phyloP scores from a whole-genome alignment of 2,888 invertebrate genomes.

The Diogma glabrata region DNA sequence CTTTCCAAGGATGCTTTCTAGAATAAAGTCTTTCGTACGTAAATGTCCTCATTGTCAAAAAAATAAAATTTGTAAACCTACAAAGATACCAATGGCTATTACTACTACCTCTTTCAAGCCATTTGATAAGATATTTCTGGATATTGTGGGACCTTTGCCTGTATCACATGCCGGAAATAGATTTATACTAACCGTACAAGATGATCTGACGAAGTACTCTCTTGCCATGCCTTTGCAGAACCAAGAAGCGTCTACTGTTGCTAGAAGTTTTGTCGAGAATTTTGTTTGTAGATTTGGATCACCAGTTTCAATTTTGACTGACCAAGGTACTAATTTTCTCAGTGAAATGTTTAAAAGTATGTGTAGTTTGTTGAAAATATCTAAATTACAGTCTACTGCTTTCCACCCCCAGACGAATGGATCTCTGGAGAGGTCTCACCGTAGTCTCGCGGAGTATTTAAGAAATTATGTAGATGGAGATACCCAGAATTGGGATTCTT shows the following conservation, averaged over 20 bases:
- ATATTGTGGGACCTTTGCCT: neutral
- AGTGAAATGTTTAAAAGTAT: neutral
- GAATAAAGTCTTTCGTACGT: no score
- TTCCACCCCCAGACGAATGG: neutral
- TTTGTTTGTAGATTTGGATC: neutral
- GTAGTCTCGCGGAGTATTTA: slow-evolving; percentile 8
- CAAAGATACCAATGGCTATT: no score
- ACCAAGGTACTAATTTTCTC: neutral
- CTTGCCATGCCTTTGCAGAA: neutral
- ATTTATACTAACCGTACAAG: no score
- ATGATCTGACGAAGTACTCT: neutral
- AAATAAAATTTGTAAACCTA: no score
- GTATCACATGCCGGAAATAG: neutral
- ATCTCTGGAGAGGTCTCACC: neutral
- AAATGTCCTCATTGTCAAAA: no score
- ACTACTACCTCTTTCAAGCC: no score
- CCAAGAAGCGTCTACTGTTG: neutral
- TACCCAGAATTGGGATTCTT: no score
- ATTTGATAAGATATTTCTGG: no score
- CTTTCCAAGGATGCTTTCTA: no score
- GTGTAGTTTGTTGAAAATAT: slow-evolving; percentile 7
- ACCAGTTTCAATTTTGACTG: neutral
- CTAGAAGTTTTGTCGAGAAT: neutral
- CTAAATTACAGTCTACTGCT: neutral
- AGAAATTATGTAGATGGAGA: no score